Conservation (phyloP, 1,140 invertebrate species). For the Calosoma granatense region DNA sequence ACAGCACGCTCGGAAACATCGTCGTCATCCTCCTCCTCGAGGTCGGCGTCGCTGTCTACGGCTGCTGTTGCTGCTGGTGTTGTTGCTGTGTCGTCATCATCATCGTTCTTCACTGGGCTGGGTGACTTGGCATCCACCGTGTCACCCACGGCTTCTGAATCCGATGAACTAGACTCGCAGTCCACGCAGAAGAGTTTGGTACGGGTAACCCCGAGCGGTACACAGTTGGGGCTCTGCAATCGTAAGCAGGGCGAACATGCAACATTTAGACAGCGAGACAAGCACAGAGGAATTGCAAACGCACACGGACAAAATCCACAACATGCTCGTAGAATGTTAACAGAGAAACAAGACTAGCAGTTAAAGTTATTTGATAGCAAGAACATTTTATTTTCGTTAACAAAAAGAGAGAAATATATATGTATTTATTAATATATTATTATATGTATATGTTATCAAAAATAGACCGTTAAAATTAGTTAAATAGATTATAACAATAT, state of each 20-base stretch:
- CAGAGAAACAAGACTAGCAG: no score
- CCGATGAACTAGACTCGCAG: not conserved
- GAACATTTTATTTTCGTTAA: no score
- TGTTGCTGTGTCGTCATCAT: not conserved
- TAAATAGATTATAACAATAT: not conserved
- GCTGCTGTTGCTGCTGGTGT: not conserved
- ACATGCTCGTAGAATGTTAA: no score
- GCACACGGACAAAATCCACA: no score
- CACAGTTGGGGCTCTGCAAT: conserved; percentile 1
- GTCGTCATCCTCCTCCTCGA: not conserved
- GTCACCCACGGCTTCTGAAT: no score
- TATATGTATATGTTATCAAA: no score
- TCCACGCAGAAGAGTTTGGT: not conserved
- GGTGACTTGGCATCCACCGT: no score
- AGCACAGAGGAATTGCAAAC: not conserved
- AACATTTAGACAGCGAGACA: not conserved
- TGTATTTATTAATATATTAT: not conserved
- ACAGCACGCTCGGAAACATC: not conserved
- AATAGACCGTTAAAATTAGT: no score
- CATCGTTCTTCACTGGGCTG: not conserved
- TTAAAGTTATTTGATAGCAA: no score
- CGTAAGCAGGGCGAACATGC: not conserved
- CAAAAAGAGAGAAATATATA: not conserved
- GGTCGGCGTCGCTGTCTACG: not conserved
- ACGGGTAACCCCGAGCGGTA: not conserved